Base-by-base conservation (phyloP, 2,888 invertebrate genomes). In the Leucophora obtusa region DNA sequence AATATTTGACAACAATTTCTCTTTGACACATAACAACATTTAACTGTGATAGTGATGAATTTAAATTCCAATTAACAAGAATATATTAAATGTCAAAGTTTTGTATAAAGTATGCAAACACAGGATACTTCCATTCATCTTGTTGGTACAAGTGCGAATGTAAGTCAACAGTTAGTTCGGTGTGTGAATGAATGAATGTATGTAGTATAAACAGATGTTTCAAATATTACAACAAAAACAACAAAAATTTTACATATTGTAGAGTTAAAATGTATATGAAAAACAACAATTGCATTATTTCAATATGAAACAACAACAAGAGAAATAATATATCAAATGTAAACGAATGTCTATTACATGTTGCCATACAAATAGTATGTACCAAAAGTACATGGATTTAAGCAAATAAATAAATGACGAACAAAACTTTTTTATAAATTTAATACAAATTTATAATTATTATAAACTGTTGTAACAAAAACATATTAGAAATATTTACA, bases 41-140 rank as follows among this genome's bases (percentile, higher is more conserved):
- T 38, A 10, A 21, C 14, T 53, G 43, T 63, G 28, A 51, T 58
- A 58, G 70, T 70, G 76, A 59, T 59, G 76, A 65, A 65, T 70
- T 76, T 59, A 65, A 70, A 76, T 65, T 76, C 70, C 70, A 70
- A 76, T 76, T 76, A 70, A 76, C 69, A 76, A 76, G 65, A 76
- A 63, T 69, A 70, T 76, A 70, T 70, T 70, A 76, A 76, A 76
- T 76, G 70, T 76, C 69, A 76, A 70, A 70, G 51, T 53, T 6
- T 15, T 63, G n/a, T 47, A 14, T 14, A 18, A 2, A 18, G 3
- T 33, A 28, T 28, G 28, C 28, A 28, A 28, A 28, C 28, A 62
- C 24, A 47, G 53, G 51, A 24, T 53, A 24, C 18, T 54, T 14
- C 8, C 11, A n/a, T n/a, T 6, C 54, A 54, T 6, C 11, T 21